phyloP scores from a whole-genome alignment of 2,888 invertebrate species.

The Octonoba sinensis region DNA sequence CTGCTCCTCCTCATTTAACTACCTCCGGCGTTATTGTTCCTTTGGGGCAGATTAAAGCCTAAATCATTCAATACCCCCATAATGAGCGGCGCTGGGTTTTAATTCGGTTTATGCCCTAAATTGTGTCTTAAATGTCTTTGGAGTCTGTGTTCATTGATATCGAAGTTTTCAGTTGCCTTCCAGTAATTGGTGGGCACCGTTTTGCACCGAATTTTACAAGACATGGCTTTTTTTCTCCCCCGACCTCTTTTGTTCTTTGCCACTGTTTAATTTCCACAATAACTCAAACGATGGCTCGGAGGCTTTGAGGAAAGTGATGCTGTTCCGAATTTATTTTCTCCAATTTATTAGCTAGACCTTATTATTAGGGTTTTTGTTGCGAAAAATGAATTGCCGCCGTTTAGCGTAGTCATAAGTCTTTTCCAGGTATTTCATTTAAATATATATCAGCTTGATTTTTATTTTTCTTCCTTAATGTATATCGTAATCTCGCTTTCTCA shows the following conservation, averaged over 20 bases:
- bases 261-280: too few relatives aligned
- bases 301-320: too few relatives aligned
- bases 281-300: too few relatives aligned
- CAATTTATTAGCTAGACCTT: too few relatives aligned
- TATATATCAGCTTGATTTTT: too few relatives aligned
- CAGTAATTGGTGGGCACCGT: constrained; percentile 40
- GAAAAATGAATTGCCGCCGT: too few relatives aligned
- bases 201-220: constrained; percentile 2
- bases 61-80: constrained; percentile 53
- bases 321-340: too few relatives aligned
- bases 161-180: constrained; percentile 11
- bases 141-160: constrained; percentile 46
- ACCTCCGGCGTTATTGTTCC: constrained; percentile 50
- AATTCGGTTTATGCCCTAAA: constrained; percentile 56
- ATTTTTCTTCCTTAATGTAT: too few relatives aligned
- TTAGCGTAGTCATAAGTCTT: too few relatives aligned
- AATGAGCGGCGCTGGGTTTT: constrained; percentile 48
- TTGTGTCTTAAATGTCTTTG: constrained; percentile 53
- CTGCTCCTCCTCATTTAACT: constrained; percentile 50
- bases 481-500: too few relatives aligned
- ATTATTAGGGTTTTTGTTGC: too few relatives aligned
- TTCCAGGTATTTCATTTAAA: too few relatives aligned
- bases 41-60: constrained; percentile 49
- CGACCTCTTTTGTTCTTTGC: not conserved
- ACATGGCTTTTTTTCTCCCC: not conserved